These are phyloP conservation scores for Himalopsyche japonica DNA, from an alignment of 2,888 invertebrate species.

Conservation along the genomic window DNA sequence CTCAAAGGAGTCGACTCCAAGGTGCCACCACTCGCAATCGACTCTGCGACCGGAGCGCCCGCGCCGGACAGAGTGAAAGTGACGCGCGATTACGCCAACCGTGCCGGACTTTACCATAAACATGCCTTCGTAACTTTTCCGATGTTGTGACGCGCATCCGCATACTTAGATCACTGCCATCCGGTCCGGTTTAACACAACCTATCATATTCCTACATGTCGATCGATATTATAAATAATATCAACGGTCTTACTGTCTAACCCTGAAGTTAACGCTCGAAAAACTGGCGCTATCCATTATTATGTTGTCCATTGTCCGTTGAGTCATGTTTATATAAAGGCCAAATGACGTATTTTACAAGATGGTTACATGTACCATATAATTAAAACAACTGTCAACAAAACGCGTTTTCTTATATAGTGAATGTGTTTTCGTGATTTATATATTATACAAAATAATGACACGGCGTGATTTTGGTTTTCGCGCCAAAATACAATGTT, in stretches of 20 bases:
- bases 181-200: not conserved
- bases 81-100: constrained; percentile 18
- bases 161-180: not conserved
- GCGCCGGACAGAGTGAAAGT: constrained; percentile 52
- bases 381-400: not conserved
- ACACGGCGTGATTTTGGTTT: not conserved
- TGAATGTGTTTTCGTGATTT: not conserved
- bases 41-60: constrained; percentile 25
- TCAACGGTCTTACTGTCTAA: not conserved
- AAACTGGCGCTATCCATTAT: not conserved
- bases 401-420: not conserved
- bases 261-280: not conserved
- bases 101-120: no score
- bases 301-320: not conserved
- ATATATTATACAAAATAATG: not conserved
- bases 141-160: not conserved
- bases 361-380: not conserved
- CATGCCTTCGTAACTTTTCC: not conserved
- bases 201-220: not conserved
- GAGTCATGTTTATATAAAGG: not conserved
- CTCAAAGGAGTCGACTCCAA: constrained; percentile 42
- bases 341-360: not conserved
- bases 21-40: constrained; percentile 11
- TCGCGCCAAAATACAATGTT: not conserved
- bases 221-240: not conserved